Evolutionary conservation across 2,888 invertebrate species (phyloP).

Genomic region (Bellardia pandia): DNA sequence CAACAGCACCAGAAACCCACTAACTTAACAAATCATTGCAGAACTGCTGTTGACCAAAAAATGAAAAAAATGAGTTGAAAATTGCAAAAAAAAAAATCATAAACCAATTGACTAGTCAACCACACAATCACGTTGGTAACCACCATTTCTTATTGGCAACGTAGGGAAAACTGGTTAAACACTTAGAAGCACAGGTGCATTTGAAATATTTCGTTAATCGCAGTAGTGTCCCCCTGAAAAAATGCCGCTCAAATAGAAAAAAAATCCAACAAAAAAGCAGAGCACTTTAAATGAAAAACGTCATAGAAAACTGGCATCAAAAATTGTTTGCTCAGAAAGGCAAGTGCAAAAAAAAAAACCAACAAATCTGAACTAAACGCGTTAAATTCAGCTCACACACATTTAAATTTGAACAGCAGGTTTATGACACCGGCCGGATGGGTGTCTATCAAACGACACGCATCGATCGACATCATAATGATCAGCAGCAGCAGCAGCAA

Average conservation of each 20-base stretch:
- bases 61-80: constrained; percentile 29
- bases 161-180: constrained; percentile 69
- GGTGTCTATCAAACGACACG: constrained; percentile 72
- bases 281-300: constrained; percentile 53
- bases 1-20: constrained; percentile 68
- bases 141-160: constrained; percentile 57
- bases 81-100: constrained; percentile 42
- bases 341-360: background rate
- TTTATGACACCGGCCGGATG: constrained; percentile 72
- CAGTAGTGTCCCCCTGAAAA: constrained; percentile 65
- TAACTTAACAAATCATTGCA: constrained; percentile 71
- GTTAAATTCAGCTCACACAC: constrained; percentile 60
- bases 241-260: constrained; percentile 47
- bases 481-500: constrained; percentile 35
- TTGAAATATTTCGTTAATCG: constrained; percentile 60
- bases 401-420: constrained; percentile 69
- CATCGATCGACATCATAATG: constrained; percentile 68
- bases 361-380: constrained; percentile 38
- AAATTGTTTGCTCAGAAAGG: constrained; percentile 15
- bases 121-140: constrained; percentile 43
- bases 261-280: constrained; percentile 47
- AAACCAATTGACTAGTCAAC: constrained; percentile 59
- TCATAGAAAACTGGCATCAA: constrained; percentile 61
- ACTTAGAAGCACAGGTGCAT: constrained; percentile 72
- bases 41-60: constrained; percentile 55